Evolutionary conservation across 1,140 invertebrate species (phyloP), one percentile per base, ranked within the genome.

Genomic region (Choristoneura fumiferana): DNA sequence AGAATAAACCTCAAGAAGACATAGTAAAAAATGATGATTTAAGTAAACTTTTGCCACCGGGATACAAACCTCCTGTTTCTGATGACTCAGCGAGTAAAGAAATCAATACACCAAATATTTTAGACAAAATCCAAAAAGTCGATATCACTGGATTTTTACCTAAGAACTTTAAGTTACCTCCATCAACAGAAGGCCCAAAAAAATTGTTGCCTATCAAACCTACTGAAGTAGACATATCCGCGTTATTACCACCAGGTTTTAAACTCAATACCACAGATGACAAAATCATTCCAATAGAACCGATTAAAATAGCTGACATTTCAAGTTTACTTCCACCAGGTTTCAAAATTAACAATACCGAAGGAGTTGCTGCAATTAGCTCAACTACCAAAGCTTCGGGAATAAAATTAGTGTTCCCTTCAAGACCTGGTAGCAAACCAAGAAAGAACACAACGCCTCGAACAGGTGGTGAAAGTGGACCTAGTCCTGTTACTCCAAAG

Each of bases 321-420:
- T 84, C 90, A 1, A 89, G 86, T 5, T 78, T 93, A 8, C 69
- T 93, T 35, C 92, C 93, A 33, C 91, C 93, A 12, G 92, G 91
- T n/a, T 93, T 89, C 71, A 93, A 92, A 52, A 54, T 78, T 56
- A 82, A 86, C 43, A 64, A 33, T 12, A 66, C 76, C 12, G 75
- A 80, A 54, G 76, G 78, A 40, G 62, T 76, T 9, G 65, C 74
- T 18, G 57, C 76, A 54, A 57, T 75, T n/a, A 66, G 66, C 10
- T 71, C 84, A 37, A 78, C 89, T 4, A 87, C 89, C 0, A 85
- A 90, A 39, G 78, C 90, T 37, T 58, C 89, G 29, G 90, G 90
- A 22, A 88, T 93, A 9, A 95, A 95, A 82, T 78, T 96, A 8
- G 94, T 96, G 1, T 96, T 96, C 65, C 95, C 95, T 5, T 95